A percentile compares a stretch with the other conserved stretches of the same genome.
Conservation (phyloP, 2,888 invertebrate species). For the Rhyacophila evoluta region DNA sequence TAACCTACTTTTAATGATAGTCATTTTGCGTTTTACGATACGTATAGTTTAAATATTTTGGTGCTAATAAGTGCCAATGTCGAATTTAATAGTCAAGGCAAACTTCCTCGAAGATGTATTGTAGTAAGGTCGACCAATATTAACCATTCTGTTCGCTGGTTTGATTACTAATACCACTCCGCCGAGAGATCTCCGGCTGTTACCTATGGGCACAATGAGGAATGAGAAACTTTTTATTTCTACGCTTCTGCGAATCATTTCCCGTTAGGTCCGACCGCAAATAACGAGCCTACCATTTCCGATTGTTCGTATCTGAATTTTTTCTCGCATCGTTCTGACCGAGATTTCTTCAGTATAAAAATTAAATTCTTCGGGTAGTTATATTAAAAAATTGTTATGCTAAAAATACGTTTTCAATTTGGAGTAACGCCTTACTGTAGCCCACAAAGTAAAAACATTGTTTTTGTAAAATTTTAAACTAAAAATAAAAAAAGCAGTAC, state of each 20-base stretch:
- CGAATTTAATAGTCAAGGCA: background rate
- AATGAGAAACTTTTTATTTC: background rate
- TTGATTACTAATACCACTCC: background rate
- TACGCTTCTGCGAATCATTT: background rate
- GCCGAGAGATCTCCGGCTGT: background rate
- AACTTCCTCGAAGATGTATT: background rate
- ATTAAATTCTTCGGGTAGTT: too few relatives aligned
- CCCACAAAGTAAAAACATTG: too few relatives aligned
- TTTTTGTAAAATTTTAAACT: too few relatives aligned
- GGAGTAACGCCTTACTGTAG: too few relatives aligned
- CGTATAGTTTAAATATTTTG: too few relatives aligned
- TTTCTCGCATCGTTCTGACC: background rate
- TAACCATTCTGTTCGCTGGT: background rate
- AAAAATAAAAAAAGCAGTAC: too few relatives aligned
- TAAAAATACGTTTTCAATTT: too few relatives aligned
- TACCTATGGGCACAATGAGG: background rate
- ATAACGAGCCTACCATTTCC: background rate
- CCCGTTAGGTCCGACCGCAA: slow-evolving; percentile 15
- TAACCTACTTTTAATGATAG: too few relatives aligned
- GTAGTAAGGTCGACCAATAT: background rate
- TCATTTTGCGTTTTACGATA: too few relatives aligned
- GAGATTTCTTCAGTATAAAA: background rate
- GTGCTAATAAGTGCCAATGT: background rate
- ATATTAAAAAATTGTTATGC: too few relatives aligned
- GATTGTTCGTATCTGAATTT: background rate